These are phyloP conservation scores for Sweltsa coloradensis DNA, from an alignment of 1,140 invertebrate species.

Conservation along the genomic window DNA sequence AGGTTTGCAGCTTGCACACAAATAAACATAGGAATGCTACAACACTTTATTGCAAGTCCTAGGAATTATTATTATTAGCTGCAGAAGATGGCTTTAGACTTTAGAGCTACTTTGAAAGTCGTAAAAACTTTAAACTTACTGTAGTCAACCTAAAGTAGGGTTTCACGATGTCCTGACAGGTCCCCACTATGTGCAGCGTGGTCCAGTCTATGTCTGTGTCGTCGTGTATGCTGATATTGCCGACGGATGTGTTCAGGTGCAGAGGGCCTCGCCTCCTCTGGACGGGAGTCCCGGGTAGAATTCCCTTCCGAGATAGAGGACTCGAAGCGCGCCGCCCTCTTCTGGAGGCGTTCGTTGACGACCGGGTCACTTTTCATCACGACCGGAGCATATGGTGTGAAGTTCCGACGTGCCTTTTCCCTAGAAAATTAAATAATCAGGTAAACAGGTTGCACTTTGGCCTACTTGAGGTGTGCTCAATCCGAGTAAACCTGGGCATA, in stretches of 20 bases:
- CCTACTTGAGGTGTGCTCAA: no score
- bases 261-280: conserved; percentile 14
- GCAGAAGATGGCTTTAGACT: no score
- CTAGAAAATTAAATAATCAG: no score
- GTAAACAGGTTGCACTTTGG: no score
- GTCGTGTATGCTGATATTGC: conserved; percentile 30
- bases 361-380: conserved; percentile 9
- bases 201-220: conserved; percentile 61
- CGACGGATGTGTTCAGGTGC: conserved; percentile 28
- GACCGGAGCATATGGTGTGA: no score
- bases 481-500: no score
- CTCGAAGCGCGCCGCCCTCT: conserved; percentile 78
- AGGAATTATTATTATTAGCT: no score
- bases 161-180: conserved; percentile 86
- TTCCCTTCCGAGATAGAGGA: conserved; percentile 26
- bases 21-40: no score
- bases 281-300: conserved; percentile 15
- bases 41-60: no score
- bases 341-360: conserved; percentile 65
- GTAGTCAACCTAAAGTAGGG: conserved; percentile 86
- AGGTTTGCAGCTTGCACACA: no score
- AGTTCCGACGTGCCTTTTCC: no score
- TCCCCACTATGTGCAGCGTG: conserved; percentile 83
- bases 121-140: conserved; percentile 35
- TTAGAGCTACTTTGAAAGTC: no score